Base-by-base conservation (phyloP, 92 coral and sea anemone genomes). In the Parazoanthus swiftii region DNA sequence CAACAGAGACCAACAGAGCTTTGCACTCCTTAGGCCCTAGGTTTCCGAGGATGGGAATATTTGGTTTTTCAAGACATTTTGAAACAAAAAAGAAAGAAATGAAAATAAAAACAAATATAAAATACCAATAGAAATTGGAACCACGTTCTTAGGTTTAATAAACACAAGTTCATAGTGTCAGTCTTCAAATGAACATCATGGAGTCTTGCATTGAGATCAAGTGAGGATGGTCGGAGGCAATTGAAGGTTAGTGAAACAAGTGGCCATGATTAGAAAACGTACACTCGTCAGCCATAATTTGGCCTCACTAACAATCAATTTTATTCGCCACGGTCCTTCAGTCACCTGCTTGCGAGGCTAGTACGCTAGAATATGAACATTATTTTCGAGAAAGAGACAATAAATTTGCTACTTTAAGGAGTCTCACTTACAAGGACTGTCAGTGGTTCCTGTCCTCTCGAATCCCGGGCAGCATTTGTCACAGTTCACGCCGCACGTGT, bases 401-500 rank as follows among this genome's bases (percentile, higher is more conserved):
- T 38, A n/a, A 20, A 14, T 50, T 50, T 29, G 33, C 29, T 1
- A 29, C 26, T 14, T 58, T 15, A 80, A 80, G 9, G 1, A 14
- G 39, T 80, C 58, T 54, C 39, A 80, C 83, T 80, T 80, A 80
- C 83, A 80, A 6, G 83, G 83, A 54, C 83, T 33, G 70, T 80
- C 83, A 15, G 83, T 56, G 18, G 67, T 76, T 48, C 37, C 85
- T 51, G 26, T 46, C 74, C 85, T 82, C 81, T 54, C 58, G 66
- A 85, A 91, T 36, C 95, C 93, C 35, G 76, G 59, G 80, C 95
- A 93, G 48, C 95, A 93, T 5, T 79, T 51, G 76, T 91, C 89
- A 81, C 95, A 93, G 56, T 89, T 80, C 33, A 58, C 75, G 7
- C 95, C 95, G 65, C 95, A 93, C 3, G 95, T 93, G 89, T 91